A percentile compares a stretch with the other conserved stretches of the same genome.
phyloP scores from a whole-genome alignment of 30 jellyfish, hydroid and myxozoan genomes.

The Cassiopea andromeda region DNA sequence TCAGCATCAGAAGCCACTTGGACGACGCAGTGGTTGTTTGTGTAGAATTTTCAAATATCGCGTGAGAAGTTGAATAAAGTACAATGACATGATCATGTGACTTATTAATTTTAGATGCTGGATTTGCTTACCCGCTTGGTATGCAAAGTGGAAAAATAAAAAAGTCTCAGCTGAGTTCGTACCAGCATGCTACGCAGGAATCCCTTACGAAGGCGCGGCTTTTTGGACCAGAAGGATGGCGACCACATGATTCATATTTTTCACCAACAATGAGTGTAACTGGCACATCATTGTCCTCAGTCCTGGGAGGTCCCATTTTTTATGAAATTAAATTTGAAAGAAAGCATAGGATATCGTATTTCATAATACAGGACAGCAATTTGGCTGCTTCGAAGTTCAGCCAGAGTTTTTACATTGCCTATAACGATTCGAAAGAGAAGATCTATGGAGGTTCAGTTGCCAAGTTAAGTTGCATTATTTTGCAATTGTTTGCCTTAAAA shows the following conservation, averaged over 20 bases:
- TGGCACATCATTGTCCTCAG: background rate
- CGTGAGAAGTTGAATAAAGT: background rate
- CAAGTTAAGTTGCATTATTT: background rate
- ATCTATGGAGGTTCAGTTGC: background rate
- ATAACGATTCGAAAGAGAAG: background rate
- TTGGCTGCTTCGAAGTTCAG: background rate
- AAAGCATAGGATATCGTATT: constrained; percentile 20
- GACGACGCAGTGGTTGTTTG: too few species aligned
- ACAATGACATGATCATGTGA: background rate
- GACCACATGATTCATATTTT: constrained; percentile 35
- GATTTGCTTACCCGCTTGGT: constrained; percentile 58
- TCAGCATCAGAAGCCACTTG: too few species aligned
- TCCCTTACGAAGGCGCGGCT: constrained; percentile 13
- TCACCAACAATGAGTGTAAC: background rate
- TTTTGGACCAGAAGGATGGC: constrained; percentile 52
- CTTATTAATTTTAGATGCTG: constrained; percentile 28
- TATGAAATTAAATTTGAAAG: constrained; percentile 15
- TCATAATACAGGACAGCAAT: constrained; percentile 32
- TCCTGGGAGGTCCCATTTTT: constrained; percentile 1
- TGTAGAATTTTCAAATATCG: background rate
- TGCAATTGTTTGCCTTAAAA: background rate
- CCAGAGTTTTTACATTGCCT: constrained; percentile 13
- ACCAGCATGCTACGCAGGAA: background rate
- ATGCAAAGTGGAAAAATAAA: constrained; percentile 57
- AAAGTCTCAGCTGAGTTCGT: constrained; percentile 15